Evolutionary conservation across 2,113 vertebrate species (phyloP).

Genomic region (Poecile atricapillus): DNA sequence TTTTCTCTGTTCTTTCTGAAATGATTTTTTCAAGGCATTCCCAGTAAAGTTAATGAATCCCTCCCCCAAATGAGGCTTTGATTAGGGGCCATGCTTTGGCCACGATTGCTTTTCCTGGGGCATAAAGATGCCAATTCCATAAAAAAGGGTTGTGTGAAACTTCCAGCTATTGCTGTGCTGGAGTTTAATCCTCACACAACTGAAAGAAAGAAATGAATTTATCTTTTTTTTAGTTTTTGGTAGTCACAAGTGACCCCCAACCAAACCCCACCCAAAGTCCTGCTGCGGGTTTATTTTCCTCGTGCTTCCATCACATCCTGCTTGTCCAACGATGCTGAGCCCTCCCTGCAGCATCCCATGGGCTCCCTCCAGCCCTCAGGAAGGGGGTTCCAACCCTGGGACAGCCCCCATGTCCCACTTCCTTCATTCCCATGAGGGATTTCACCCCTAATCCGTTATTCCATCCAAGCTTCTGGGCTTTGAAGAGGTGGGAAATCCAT

Average conservation of each 20-base stretch:
- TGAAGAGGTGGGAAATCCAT: conserved; percentile 25
- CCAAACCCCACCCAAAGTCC: not conserved
- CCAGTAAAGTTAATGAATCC: conserved; percentile 47
- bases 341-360: not conserved
- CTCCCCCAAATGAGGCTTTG: not conserved
- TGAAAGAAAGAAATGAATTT: not conserved
- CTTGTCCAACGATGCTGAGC: not conserved
- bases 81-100: not conserved
- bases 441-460: not conserved
- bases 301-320: not conserved
- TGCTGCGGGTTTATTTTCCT: not conserved
- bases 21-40: conserved; percentile 26
- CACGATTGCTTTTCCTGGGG: conserved; percentile 5
- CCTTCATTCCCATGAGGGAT: not conserved
- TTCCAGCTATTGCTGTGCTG: not conserved
- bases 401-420: not conserved
- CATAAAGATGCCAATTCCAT: conserved; percentile 29
- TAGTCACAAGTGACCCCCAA: not conserved
- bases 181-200: not conserved
- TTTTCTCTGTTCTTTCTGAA: conserved; percentile 43
- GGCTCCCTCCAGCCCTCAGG: not conserved
- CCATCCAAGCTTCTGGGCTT: not conserved
- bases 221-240: not conserved
- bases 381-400: not conserved
- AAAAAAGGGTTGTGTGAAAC: not conserved